Base-by-base conservation (phyloP, 2,888 invertebrate genomes). In the Spilosoma lubricipeda region DNA sequence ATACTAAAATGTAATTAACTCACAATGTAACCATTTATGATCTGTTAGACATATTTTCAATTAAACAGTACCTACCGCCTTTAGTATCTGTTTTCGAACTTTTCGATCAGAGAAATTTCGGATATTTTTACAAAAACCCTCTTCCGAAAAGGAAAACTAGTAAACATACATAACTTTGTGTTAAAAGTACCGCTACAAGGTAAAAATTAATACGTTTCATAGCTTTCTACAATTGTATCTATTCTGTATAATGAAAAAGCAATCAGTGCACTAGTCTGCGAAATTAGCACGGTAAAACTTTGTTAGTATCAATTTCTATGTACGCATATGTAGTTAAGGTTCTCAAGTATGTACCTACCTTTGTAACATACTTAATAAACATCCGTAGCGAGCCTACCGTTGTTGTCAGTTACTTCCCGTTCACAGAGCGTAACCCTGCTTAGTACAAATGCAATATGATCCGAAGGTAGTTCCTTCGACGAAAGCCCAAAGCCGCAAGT, bases 381-480 rank as follows among this genome's bases (percentile, higher is more conserved):
- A 84, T 81, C 85, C 83, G 80, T 76, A 78, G 39, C 67, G 69
- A 78, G 59, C 65, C 70, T 23, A 76, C 42, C 66, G 70, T 77
- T 74, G 72, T 78, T 71, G 71, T 75, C 81, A 74, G 67, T 74
- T 67, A 80, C 82, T 84, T 84, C 84, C 87, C 81, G 82, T 82
- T 79, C 80, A 76, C 82, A 78, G 80, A 79, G 78, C 83, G 85
- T 85, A 84, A 86, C 87, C 85, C 59, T 84, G 86, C 86, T 85
- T 84, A 86, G 86, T 84, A 77, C 76, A 81, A 82, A 81, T 83
- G 87, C 84, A 89, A 90, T 85, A 80, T 84, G 87, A 90, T 87
- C 83, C 84, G 80, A 80, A 83, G 84, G 82, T 84, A 82, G 86
- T 48, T 76, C 63, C 71, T 73, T 70, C 85, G 82, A 89, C 81